Percentiles rank a stretch among this genome's conserved stretches.
These are phyloP conservation scores for Zaprionus vittiger DNA, from an alignment of 1,140 invertebrate species.

Conservation along the genomic window DNA sequence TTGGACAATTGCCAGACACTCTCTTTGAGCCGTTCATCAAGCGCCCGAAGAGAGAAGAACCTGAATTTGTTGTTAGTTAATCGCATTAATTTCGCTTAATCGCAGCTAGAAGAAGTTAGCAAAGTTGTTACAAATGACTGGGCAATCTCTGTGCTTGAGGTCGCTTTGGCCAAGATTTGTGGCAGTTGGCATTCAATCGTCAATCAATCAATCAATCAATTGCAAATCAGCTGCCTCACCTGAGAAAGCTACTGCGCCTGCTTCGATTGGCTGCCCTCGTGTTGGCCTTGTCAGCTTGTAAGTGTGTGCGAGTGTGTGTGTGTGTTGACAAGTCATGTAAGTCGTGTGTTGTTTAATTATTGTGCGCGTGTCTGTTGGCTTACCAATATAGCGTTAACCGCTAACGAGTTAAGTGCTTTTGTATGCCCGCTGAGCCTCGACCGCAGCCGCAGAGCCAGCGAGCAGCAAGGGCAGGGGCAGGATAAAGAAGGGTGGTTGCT, in stretches of 20 bases:
- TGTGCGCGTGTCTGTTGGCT: constrained; percentile 65
- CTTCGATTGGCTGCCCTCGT: constrained; percentile 7
- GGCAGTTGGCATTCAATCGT: constrained; percentile 40
- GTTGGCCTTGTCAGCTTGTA: constrained; percentile 14
- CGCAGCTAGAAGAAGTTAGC: constrained; percentile 47
- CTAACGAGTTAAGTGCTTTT: constrained; percentile 81
- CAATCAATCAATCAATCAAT: constrained; percentile 65
- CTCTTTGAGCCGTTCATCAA: constrained; percentile 40
- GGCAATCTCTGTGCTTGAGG: constrained; percentile 17
- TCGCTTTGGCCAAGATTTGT: constrained; percentile 50
- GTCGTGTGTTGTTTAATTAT: constrained; percentile 75
- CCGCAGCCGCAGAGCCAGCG: constrained; percentile 47
- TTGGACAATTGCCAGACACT: constrained; percentile 6
- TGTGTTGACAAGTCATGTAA: constrained; percentile 75
- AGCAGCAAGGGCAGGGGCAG: not conserved
- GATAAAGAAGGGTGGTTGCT: not conserved
- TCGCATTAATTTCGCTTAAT: constrained; percentile 76
- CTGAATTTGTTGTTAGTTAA: constrained; percentile 51
- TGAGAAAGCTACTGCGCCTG: constrained; percentile 32
- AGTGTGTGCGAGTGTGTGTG: not conserved
- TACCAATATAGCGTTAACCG: constrained; percentile 78
- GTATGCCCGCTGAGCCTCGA: constrained; percentile 54
- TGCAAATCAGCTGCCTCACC: constrained; percentile 43
- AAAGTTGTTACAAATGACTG: constrained; percentile 34
- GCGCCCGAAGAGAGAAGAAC: constrained; percentile 25